phyloP scores from a whole-genome alignment of 2,797 vertebrate species.

The Crypturellus tataupa region DNA sequence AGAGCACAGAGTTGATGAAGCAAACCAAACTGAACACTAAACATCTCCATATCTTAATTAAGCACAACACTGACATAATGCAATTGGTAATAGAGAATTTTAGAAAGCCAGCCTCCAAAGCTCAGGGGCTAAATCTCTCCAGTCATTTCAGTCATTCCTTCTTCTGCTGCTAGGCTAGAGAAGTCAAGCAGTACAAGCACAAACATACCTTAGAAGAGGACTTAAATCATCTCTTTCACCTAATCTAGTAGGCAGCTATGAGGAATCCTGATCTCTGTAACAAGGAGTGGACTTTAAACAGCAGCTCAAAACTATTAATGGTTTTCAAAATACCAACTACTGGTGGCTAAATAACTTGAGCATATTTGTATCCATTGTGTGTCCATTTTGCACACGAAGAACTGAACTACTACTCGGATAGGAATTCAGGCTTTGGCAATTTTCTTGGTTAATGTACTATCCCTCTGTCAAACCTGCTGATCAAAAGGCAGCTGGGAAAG shows the following conservation, averaged over 20 bases:
- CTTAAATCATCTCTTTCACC: background rate
- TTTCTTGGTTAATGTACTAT: background rate
- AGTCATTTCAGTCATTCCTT: background rate
- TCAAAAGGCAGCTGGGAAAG: background rate
- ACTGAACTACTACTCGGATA: background rate
- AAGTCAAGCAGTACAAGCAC: background rate
- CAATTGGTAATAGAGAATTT: background rate
- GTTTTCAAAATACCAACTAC: background rate
- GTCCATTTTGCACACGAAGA: background rate
- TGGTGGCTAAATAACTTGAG: background rate
- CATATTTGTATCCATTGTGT: background rate
- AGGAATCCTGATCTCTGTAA: background rate
- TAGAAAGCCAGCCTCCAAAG: background rate
- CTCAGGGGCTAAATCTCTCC: background rate
- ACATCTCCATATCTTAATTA: background rate
- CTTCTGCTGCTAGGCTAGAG: too few species aligned
- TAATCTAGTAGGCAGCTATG: background rate
- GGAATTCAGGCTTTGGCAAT: background rate
- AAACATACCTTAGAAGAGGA: background rate
- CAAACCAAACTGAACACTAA: background rate
- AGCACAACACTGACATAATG: background rate
- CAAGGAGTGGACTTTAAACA: background rate
- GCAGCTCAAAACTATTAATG: background rate
- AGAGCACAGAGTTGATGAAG: background rate
- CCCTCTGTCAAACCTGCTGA: rapidly evolving